Conservation (phyloP, 2,797 vertebrate species). For the Centropyge bicolor region DNA sequence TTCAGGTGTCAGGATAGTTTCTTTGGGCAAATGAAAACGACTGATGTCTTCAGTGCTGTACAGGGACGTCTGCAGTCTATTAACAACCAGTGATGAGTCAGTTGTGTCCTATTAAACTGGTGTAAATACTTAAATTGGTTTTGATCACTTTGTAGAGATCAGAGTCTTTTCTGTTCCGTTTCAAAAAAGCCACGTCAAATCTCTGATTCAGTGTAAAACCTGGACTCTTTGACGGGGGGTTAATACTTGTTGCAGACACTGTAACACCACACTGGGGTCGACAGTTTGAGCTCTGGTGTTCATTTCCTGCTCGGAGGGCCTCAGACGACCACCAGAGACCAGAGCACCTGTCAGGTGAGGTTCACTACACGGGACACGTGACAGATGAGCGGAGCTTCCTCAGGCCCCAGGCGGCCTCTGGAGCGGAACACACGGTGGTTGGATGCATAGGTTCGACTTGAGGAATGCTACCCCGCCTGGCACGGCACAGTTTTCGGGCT, state of each 20-base stretch:
- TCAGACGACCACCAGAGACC: background rate
- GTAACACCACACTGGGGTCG: constrained; percentile 16
- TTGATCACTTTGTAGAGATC: background rate
- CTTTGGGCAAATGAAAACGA: background rate
- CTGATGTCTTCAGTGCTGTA: background rate
- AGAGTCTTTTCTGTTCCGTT: background rate
- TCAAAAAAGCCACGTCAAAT: background rate
- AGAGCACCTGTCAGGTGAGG: constrained; percentile 17
- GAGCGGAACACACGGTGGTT: constrained; percentile 53
- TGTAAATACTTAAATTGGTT: background rate
- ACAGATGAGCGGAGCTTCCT: constrained; percentile 38
- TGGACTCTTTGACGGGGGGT: background rate
- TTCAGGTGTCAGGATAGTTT: background rate
- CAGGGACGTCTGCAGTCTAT: background rate
- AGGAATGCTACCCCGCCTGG: constrained; percentile 72
- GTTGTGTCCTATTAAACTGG: background rate
- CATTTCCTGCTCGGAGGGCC: constrained; percentile 21
- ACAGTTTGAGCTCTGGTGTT: background rate
- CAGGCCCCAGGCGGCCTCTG: constrained; percentile 45
- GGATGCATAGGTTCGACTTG: constrained; percentile 83
- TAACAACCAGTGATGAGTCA: background rate
- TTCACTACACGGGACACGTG: background rate
- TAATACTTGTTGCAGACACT: background rate
- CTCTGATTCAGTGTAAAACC: constrained; percentile 1
- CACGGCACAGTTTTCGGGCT: constrained; percentile 76